Conservation (phyloP, 2,888 invertebrate species). For the Drosophila mimetica region DNA sequence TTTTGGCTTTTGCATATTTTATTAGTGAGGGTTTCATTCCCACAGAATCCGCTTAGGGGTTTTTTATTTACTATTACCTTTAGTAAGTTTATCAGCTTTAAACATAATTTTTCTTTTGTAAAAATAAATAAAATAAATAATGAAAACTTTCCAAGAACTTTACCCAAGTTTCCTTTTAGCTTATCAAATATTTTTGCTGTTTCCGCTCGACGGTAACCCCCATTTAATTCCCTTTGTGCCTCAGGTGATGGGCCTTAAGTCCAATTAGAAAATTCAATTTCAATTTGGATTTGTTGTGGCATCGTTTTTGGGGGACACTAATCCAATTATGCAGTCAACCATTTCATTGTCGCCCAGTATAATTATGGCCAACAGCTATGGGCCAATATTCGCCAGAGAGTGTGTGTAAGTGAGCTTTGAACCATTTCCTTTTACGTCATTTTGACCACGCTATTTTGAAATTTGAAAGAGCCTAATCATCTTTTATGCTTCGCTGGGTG, state of each 20-base stretch:
- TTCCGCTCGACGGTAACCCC: conserved; percentile 22
- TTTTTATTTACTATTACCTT: background rate
- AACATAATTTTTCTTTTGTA: no score
- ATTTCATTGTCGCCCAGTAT: conserved; percentile 63
- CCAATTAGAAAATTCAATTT: conserved; percentile 47
- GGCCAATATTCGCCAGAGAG: conserved; percentile 12
- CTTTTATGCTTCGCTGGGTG: conserved; percentile 62
- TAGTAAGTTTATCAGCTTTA: background rate
- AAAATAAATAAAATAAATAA: background rate
- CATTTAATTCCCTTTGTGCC: conserved; percentile 39
- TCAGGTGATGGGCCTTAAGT: conserved; percentile 30
- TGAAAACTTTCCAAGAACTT: background rate
- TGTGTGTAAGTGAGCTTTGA: conserved; percentile 17
- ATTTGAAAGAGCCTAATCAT: conserved; percentile 75
- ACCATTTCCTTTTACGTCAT: conserved; percentile 60
- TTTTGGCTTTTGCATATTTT: background rate
- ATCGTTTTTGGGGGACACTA: conserved; percentile 33
- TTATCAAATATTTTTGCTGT: conserved; percentile 17
- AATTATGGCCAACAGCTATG: conserved; percentile 61
- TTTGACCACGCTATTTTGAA: conserved; percentile 50
- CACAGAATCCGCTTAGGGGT: background rate
- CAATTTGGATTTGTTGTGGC: conserved; percentile 38
- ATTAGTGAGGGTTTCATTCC: background rate
- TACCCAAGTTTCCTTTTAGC: background rate
- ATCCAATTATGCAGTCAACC: conserved; percentile 57